A percentile compares a stretch with the other conserved stretches of the same genome.
These are phyloP conservation scores for Metridium senile DNA, from an alignment of 92 coral and sea anemone genomes.

Conservation along the genomic window DNA sequence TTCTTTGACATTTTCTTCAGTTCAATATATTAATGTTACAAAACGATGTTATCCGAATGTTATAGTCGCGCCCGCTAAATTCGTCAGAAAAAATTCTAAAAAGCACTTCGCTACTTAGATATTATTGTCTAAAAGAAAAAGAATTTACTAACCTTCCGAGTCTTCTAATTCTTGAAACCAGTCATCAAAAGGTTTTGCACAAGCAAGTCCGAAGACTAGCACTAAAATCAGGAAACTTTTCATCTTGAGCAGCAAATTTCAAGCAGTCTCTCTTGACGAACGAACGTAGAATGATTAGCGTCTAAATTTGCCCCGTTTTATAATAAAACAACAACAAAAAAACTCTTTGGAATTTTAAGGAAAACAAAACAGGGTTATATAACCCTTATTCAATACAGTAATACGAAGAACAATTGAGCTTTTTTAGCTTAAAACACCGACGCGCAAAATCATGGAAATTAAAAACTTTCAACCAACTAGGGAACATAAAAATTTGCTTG, in stretches of 20 bases:
- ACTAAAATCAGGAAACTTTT: background rate
- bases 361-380: background rate
- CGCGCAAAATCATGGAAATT: background rate
- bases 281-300: background rate
- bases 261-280: background rate
- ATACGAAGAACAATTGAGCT: background rate
- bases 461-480: too few relatives aligned
- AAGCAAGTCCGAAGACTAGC: conserved; percentile 1
- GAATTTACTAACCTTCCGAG: too few relatives aligned
- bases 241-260: conserved; percentile 6
- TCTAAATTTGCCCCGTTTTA: background rate
- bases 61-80: too few relatives aligned
- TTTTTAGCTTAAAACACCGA: background rate
- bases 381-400: background rate
- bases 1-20: too few relatives aligned
- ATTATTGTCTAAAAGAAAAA: too few relatives aligned
- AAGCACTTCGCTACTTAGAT: too few relatives aligned
- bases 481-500: too few relatives aligned
- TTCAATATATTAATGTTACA: too few relatives aligned
- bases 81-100: too few relatives aligned
- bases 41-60: too few relatives aligned
- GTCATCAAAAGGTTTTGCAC: background rate
- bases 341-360: background rate
- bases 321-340: background rate
- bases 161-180: background rate